These are phyloP conservation scores for Lepidocyrtoides sp. DNA, from an alignment of 2,888 invertebrate species.

Conservation along the genomic window DNA sequence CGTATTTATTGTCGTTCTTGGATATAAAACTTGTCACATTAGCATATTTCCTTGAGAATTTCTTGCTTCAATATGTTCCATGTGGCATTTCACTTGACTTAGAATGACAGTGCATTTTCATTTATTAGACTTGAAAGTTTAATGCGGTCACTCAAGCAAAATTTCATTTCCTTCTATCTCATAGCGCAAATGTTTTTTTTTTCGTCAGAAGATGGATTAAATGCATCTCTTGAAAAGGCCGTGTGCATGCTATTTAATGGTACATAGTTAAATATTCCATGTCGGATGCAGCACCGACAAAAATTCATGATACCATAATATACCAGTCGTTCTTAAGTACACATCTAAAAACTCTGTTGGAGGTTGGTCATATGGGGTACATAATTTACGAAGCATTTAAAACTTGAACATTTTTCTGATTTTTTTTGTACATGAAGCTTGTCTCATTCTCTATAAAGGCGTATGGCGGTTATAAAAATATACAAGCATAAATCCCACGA, in stretches of 20 bases:
- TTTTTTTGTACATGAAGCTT: conserved; percentile 34
- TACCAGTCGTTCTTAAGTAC: background rate
- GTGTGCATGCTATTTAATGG: background rate
- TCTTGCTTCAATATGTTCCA: background rate
- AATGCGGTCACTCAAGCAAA: conserved; percentile 54
- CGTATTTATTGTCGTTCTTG: too few relatives aligned
- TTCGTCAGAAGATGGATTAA: conserved; percentile 42
- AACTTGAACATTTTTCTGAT: conserved; percentile 27
- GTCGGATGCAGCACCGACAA: background rate
- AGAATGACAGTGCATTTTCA: conserved; percentile 13
- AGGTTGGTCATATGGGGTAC: conserved; percentile 5
- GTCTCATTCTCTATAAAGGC: conserved; percentile 18
- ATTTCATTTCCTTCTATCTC: conserved; percentile 32
- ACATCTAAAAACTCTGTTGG: background rate
- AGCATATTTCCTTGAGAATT: conserved; percentile 38
- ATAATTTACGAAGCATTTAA: conserved; percentile 41
- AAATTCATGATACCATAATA: background rate
- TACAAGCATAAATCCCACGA: conserved; percentile 57
- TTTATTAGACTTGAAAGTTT: conserved; percentile 37
- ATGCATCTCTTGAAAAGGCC: background rate
- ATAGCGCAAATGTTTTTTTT: background rate
- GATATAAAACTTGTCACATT: conserved; percentile 61
- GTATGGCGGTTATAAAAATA: background rate
- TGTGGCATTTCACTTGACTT: background rate
- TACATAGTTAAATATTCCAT: background rate